phyloP scores from a whole-genome alignment of 2,888 invertebrate species.

The Stenchaetothrips biformis region DNA sequence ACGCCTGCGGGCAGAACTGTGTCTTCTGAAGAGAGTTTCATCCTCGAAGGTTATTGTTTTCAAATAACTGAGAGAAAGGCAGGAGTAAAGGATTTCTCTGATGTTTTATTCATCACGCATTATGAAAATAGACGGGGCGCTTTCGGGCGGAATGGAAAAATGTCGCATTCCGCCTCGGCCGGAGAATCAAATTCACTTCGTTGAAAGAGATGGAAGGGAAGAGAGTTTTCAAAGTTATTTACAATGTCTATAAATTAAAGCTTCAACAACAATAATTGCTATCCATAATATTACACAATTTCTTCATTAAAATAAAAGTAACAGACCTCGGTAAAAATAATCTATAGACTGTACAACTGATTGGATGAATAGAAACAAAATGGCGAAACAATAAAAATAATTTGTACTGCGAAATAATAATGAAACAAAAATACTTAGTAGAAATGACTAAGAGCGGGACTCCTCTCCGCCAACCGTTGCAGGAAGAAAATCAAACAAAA shows the following conservation, averaged over 20 bases:
- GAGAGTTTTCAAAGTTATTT: neutral
- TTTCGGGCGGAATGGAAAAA: too few species aligned
- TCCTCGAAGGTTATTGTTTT: too few species aligned
- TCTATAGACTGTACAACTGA: neutral
- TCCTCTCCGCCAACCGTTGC: neutral
- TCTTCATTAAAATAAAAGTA: neutral
- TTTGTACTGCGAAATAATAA: neutral
- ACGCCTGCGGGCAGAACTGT: too few species aligned
- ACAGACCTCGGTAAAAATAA: neutral
- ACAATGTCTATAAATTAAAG: neutral
- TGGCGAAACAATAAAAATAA: neutral
- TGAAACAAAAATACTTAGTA: neutral
- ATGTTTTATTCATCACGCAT: too few species aligned
- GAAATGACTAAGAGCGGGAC: neutral
- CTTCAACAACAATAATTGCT: slow-evolving; percentile 4
- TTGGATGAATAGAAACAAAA: neutral
- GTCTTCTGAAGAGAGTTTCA: too few species aligned
- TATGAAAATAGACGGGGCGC: too few species aligned
- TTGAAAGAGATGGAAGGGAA: neutral
- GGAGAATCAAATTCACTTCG: too few species aligned
- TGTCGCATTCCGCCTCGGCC: too few species aligned
- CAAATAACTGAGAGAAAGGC: too few species aligned
- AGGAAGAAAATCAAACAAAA: neutral
- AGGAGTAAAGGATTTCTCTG: too few species aligned
- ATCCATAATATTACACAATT: neutral